Base-by-base conservation (phyloP, 23 tunicate species). In the Halocynthia aurantium region DNA sequence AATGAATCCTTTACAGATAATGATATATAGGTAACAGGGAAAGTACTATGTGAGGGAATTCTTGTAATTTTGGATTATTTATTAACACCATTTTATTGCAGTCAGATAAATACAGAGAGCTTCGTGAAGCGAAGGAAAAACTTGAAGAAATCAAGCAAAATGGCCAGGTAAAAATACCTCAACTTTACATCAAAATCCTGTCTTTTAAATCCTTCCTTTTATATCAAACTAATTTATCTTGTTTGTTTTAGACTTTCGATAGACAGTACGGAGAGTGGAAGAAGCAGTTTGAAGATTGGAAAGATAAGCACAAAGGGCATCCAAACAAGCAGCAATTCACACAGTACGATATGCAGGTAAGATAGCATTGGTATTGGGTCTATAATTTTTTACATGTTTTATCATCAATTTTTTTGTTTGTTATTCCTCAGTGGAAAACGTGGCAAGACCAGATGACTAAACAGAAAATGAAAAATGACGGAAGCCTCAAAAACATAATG, bases 271-370 rank as follows among this genome's bases (percentile, higher is more conserved):
- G 52, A 62, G 93, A 87, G 20, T 87, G 93, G 93, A 81, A 73
- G 49, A 88, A 80, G 66, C 87, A 83, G 82, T 88, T 88, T 79
- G 84, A 88, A 19, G 88, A 83, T 55, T 88, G 95, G 95, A 83
- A 83, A 55, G 84, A 79, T 8, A 83, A 88, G 76, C 87, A 88
- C 67, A 81, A 80, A 52, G 65, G 74, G 40, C 95, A 88, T 80
- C 95, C 95, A 8, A 88, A 88, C 55, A 83, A 88, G 56, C 63
- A 82, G 40, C 87, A 83, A 57, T 88, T 88, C 71, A 80, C 69
- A 17, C 95, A 83, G 72, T 88, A 88, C 66, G 88, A 88, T 22
- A 74, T 79, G 18, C 95, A 88, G 88, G 95, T 88, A 69, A 52
- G 8, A 10, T 8, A 69, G 12, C 9, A 22, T 55, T 69, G 51